These are phyloP conservation scores for Argyrosomus regius DNA, from an alignment of 2,797 vertebrate genomes.

Conservation along the genomic window DNA sequence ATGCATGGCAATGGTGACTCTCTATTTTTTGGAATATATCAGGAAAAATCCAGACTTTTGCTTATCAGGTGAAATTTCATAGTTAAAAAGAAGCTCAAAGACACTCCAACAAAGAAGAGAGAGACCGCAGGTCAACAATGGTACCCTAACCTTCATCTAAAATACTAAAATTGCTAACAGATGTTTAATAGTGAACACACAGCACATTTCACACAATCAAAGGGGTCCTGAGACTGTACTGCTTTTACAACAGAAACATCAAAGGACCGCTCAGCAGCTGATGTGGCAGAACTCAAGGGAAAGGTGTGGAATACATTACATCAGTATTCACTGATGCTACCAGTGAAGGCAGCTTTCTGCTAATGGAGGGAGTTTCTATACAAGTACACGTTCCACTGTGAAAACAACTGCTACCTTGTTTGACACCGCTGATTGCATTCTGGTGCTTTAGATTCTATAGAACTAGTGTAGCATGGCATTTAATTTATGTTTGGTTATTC, in stretches of 20 bases:
- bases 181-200: slow-evolving; percentile 78
- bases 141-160: slow-evolving; percentile 51
- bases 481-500: slow-evolving; percentile 13
- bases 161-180: slow-evolving; percentile 71
- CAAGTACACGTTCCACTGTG: slow-evolving; percentile 26
- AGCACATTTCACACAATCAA: slow-evolving; percentile 80
- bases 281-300: slow-evolving; percentile 78
- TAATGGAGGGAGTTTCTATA: slow-evolving; percentile 50
- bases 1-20: not conserved
- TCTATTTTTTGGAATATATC: slow-evolving; percentile 7
- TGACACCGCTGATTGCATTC: slow-evolving; percentile 34
- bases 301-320: slow-evolving; percentile 77
- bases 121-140: slow-evolving; percentile 61
- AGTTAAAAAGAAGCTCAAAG: slow-evolving; percentile 37
- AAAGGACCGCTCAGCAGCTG: slow-evolving; percentile 78
- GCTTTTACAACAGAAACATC: slow-evolving; percentile 79
- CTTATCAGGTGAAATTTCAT: slow-evolving; percentile 33
- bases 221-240: slow-evolving; percentile 74
- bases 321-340: slow-evolving; percentile 74
- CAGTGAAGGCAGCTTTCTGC: slow-evolving; percentile 50
- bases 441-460: not conserved
- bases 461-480: not conserved
- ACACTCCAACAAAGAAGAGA: slow-evolving; percentile 27
- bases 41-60: slow-evolving; percentile 27
- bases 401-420: slow-evolving; percentile 39